These are phyloP conservation scores for Phyllopteryx taeniolatus DNA, from an alignment of 2,113 vertebrate genomes.

Conservation along the genomic window DNA sequence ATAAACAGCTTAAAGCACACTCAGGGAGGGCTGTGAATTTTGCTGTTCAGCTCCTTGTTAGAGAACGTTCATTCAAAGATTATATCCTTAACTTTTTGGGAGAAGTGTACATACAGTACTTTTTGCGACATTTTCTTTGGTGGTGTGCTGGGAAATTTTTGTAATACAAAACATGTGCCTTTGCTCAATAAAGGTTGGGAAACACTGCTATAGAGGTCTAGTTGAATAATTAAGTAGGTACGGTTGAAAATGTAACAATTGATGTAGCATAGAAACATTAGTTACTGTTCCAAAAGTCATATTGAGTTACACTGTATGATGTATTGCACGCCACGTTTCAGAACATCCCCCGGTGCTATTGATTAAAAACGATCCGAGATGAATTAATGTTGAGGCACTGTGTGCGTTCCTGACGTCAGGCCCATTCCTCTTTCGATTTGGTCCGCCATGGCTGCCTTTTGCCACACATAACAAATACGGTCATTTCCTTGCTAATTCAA, in stretches of 20 bases:
- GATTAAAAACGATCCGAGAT: constrained; percentile 69
- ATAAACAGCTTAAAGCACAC: too few relatives aligned
- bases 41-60: too few relatives aligned
- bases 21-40: too few relatives aligned
- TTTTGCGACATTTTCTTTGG: too few relatives aligned
- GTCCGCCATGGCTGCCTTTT: constrained; percentile 59
- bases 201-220: too few relatives aligned
- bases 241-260: neutral
- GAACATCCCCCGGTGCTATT: constrained; percentile 57
- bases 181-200: too few relatives aligned
- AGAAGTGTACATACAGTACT: too few relatives aligned
- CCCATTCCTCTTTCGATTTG: constrained; percentile 79
- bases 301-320: constrained; percentile 20
- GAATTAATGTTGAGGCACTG: constrained; percentile 72
- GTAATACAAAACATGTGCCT: too few relatives aligned
- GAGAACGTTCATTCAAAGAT: too few relatives aligned
- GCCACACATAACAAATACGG: constrained; percentile 70
- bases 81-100: too few relatives aligned
- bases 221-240: neutral
- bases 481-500: constrained; percentile 68
- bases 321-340: constrained; percentile 23
- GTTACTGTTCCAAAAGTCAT: constrained; percentile 18
- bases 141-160: too few relatives aligned
- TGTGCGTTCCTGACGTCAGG: constrained; percentile 56
- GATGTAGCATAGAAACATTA: neutral